Evolutionary conservation across 1,140 invertebrate species (phyloP), one percentile per base, ranked within the genome.

Genomic region (Bilobella aurantiaca): DNA sequence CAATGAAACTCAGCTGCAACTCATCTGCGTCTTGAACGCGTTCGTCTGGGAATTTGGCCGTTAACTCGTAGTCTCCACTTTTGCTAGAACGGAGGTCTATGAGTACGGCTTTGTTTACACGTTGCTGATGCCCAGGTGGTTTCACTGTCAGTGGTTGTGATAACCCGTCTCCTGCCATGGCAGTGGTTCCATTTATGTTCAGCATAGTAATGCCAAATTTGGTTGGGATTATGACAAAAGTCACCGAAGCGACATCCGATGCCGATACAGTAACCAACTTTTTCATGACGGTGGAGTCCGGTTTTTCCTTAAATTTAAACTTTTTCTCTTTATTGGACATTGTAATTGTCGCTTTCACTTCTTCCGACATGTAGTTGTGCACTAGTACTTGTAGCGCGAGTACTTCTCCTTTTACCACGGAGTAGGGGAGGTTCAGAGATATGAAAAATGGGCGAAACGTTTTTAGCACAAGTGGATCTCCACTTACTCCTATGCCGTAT

Each of bases 211-310:
- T 79, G n/a, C 90, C 91, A n/a, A 90, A 75, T 69, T 84, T 82
- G 67, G 81, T 83, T 0, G 90, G 86, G 30, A 83, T 84, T 8
- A 94, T 87, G 77, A 92, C 84, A 73, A 93, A 94, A 0, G 87
- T 85, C 0, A 90, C 82, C 1, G 85, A 82, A 1, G 30, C 5
- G 18, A 66, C 59, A 47, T 25, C 21, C 21, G 29, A 2, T 5
- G n/a, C 18, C 3, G 3, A 18, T 18, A 63, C 34, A 5, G 2
- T 16, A 3, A 63, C 61, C 25, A 12, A 2, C 42, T 62, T 62
- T 62, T 12, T 62, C 18, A 2, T 14, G 23, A 28, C 1, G 3
- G 23, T 8, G 28, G 21, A 16, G n/a, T 79, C 0, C 25, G 28
- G 0, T n/a, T 37, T 1, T 31, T 23, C 12, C 18, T 16, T 47